These are phyloP conservation scores for Drosophila longiperda DNA, from an alignment of 2,888 invertebrate species.

Conservation along the genomic window DNA sequence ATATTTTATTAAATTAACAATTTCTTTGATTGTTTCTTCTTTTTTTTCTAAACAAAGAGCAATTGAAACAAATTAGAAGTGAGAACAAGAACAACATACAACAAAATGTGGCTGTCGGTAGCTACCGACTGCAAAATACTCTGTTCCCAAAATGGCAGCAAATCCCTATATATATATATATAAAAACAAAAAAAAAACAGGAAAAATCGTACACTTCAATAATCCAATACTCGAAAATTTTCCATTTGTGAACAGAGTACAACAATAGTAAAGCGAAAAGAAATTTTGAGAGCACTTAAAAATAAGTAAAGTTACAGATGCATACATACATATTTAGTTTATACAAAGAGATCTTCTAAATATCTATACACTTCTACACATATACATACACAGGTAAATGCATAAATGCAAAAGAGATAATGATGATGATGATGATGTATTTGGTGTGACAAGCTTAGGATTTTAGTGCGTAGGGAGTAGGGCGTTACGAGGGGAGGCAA, in stretches of 20 bases:
- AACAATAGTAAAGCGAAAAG: background rate
- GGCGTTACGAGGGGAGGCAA: conserved; percentile 2
- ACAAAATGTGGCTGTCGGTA: conserved; percentile 13
- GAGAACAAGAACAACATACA: conserved; percentile 18
- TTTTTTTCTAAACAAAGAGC: conserved; percentile 33
- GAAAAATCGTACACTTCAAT: conserved; percentile 4
- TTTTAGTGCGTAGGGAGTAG: conserved; percentile 51
- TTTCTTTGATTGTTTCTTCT: conserved; percentile 30
- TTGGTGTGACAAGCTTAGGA: conserved; percentile 55
- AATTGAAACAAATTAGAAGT: conserved; percentile 28
- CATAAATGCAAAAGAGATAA: conserved; percentile 8
- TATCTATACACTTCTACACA: conserved; percentile 16
- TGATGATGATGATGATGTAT: conserved; percentile 43
- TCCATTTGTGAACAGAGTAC: conserved; percentile 23
- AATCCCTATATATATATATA: background rate
- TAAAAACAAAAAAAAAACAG: background rate
- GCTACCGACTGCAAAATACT: conserved; percentile 25
- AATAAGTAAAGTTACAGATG: conserved; percentile 21
- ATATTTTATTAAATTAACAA: conserved; percentile 4
- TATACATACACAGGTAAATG: conserved; percentile 17
- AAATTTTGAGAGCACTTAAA: conserved; percentile 15
- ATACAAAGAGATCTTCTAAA: conserved; percentile 33
- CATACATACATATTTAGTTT: conserved; percentile 6
- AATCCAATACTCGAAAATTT: conserved; percentile 1
- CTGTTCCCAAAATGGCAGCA: conserved; percentile 20